Evolutionary conservation across 2,888 invertebrate species (phyloP).

Genomic region (Xestobium rufovillosum): DNA sequence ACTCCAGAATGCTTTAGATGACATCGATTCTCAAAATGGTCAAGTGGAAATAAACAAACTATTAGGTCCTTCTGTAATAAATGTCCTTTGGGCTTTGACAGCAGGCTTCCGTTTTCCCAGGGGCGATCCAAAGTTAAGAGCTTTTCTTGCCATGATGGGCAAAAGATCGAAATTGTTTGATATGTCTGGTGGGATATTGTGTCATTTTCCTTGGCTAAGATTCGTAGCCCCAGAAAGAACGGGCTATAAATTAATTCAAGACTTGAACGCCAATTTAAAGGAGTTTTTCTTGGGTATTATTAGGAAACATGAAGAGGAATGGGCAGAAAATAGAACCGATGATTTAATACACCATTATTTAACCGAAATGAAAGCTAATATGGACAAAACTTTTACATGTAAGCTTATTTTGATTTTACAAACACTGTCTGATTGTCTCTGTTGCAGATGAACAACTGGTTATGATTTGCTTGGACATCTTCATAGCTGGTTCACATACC

Average conservation of each 20-base stretch:
- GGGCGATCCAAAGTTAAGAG: conserved; percentile 41
- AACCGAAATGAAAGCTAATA: conserved; percentile 48
- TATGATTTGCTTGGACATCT: conserved; percentile 59
- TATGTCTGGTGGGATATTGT: conserved; percentile 43
- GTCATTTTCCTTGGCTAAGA: conserved; percentile 56
- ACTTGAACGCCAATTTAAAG: conserved; percentile 50
- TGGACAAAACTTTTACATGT: conserved; percentile 43
- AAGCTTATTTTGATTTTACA: conserved; percentile 23
- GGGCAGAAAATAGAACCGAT: conserved; percentile 42
- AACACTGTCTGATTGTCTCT: not conserved
- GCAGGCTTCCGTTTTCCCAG: conserved; percentile 45
- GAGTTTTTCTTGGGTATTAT: conserved; percentile 51
- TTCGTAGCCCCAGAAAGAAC: conserved; percentile 52
- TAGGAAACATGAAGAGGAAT: conserved; percentile 47
- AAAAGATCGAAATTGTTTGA: conserved; percentile 48
- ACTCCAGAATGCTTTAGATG: conserved; percentile 40
- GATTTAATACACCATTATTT: conserved; percentile 60
- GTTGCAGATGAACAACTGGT: conserved; percentile 55
- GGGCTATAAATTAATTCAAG: conserved; percentile 53
- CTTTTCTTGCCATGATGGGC: conserved; percentile 45
- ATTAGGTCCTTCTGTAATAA: conserved; percentile 53
- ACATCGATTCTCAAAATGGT: conserved; percentile 26
- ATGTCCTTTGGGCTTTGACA: conserved; percentile 57
- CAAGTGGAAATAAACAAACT: conserved; percentile 33
- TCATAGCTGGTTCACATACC: conserved; percentile 59